Base-by-base conservation (phyloP, 2,888 invertebrate species). In the Allophyes oxyacanthae region DNA sequence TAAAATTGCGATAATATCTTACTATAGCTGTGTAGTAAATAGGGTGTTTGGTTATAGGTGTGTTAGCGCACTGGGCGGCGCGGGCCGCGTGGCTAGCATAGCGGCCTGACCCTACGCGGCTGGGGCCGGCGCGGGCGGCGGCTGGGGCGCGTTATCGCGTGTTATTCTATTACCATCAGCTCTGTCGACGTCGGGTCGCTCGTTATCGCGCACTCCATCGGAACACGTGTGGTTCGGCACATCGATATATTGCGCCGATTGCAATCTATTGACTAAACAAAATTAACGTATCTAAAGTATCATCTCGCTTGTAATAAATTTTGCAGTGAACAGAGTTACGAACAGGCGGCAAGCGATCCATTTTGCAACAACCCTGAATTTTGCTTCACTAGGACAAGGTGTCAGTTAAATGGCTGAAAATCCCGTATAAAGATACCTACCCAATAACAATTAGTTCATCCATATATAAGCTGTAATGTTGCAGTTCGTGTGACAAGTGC, bases 91-190 rank as follows among this genome's bases (percentile, higher is more conserved):
- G n/a, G n/a, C n/a, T n/a, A n/a, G n/a, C n/a, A n/a, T n/a, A n/a
- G n/a, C n/a, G n/a, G n/a, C n/a, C n/a, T n/a, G n/a, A n/a, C n/a
- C n/a, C n/a, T n/a, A n/a, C 20, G 20, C 20, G 2, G 20, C 20
- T 20, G 20, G 20, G 20, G 20, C 20, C 2, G 20, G 20, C 20
- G 20, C 20, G 37, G 9, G 37, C 37, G 15, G n/a, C 32, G 1
- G 2, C 13, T 7, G 43, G 6, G 8, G 44, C 25, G 20, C 57
- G 46, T 41, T 75, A 75, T 76, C 78, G 55, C 46, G 5, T 33
- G 15, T 59, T 52, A 75, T 81, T 77, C 57, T 69, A 74, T 81
- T 76, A 72, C 48, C 48, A 81, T 79, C 72, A 34, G 33, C 7
- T n/a, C 52, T 32, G 50, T 32, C 25, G 51, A 34, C 32, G 30